A percentile compares a stretch with the other conserved stretches of the same genome.
Evolutionary conservation across 2,797 vertebrate genomes (phyloP).

Genomic region (Bucorvus abyssinicus): DNA sequence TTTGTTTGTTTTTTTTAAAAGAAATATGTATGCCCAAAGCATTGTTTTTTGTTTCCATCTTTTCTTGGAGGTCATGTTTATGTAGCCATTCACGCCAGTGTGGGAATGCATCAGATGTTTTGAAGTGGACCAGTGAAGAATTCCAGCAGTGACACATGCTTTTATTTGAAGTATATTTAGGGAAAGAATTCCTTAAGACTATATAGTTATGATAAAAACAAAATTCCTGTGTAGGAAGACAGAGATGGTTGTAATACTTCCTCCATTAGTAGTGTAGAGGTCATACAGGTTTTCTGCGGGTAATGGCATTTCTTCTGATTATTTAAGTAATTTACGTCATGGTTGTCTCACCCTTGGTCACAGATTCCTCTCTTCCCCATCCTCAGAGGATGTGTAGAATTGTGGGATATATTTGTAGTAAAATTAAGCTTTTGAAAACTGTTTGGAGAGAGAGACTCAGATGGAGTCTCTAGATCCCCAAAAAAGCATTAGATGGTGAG

Average conservation of each 20-base stretch:
- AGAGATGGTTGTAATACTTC: background rate
- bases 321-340: background rate
- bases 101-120: conserved; percentile 67
- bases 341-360: background rate
- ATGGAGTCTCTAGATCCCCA: background rate
- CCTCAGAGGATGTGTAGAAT: background rate
- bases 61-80: conserved; percentile 66
- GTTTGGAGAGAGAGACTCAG: background rate
- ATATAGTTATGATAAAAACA: background rate
- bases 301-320: background rate
- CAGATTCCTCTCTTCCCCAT: background rate
- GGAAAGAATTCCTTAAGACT: conserved; percentile 44
- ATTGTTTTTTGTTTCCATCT: background rate
- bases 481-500: background rate
- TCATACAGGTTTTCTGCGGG: background rate
- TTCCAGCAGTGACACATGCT: conserved; percentile 63
- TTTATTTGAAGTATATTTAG: conserved; percentile 70
- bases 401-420: background rate
- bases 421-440: background rate
- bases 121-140: conserved; percentile 67
- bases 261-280: background rate
- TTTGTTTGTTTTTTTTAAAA: background rate
- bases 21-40: background rate
- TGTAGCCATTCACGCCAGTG: conserved; percentile 33
- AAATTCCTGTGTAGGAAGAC: conserved; percentile 7